These are phyloP conservation scores for Volucella inanis DNA, from an alignment of 2,888 invertebrate species.

Conservation along the genomic window DNA sequence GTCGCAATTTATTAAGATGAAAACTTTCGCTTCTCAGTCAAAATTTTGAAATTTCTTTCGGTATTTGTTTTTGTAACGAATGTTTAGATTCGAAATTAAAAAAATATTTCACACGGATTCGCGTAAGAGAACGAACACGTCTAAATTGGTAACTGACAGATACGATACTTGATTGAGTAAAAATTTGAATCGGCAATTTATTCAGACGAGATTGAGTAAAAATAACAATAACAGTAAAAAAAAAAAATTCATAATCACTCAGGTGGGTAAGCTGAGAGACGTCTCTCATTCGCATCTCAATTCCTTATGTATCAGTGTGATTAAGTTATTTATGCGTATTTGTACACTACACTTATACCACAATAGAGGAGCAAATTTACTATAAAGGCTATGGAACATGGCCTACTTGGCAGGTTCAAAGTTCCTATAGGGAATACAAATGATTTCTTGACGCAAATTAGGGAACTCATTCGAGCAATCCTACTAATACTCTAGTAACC, in stretches of 20 bases:
- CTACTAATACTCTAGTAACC: too few species aligned
- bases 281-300: conserved; percentile 2
- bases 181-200: conserved; percentile 54
- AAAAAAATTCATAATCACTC: conserved; percentile 22
- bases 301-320: not conserved
- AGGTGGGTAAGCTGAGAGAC: conserved; percentile 25
- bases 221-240: too few species aligned
- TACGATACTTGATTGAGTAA: conserved; percentile 64
- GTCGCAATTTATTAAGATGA: too few species aligned
- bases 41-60: too few species aligned
- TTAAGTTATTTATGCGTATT: not conserved
- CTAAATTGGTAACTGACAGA: conserved; percentile 65
- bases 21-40: too few species aligned
- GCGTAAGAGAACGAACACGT: conserved; percentile 51
- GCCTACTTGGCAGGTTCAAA: not conserved
- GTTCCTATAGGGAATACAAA: not conserved
- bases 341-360: conserved; percentile 7
- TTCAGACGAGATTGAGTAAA: conserved; percentile 33
- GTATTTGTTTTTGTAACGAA: too few species aligned
- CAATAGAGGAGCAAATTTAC: conserved; percentile 2
- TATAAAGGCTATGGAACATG: conserved; percentile 10
- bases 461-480: not conserved
- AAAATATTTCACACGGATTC: conserved; percentile 6
- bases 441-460: conserved; percentile 12
- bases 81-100: not conserved